Conservation (phyloP, 2,797 vertebrate genomes). For the Echiichthys vipera region DNA sequence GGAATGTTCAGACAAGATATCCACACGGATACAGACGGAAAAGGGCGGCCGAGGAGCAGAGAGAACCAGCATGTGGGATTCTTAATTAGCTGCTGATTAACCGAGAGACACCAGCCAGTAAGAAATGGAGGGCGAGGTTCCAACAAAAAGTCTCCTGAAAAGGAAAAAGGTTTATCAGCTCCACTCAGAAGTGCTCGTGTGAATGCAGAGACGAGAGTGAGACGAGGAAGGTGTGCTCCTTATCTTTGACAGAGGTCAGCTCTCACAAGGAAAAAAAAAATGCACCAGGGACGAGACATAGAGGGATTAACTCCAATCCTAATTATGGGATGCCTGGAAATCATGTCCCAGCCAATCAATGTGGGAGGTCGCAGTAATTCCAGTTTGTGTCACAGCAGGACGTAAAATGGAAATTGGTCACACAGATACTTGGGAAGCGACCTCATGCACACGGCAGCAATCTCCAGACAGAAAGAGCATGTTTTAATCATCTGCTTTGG, state of each 20-base stretch:
- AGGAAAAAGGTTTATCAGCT: conserved; percentile 72
- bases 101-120: conserved; percentile 46
- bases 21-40: conserved; percentile 8
- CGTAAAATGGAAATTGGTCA: conserved; percentile 68
- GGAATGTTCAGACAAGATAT: conserved; percentile 36
- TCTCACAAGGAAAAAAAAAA: conserved; percentile 63
- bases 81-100: conserved; percentile 65
- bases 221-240: conserved; percentile 73
- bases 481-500: conserved; percentile 65
- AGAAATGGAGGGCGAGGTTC: conserved; percentile 44
- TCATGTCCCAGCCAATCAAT: conserved; percentile 79
- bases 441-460: conserved; percentile 47
- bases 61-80: conserved; percentile 29
- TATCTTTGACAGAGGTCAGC: conserved; percentile 82
- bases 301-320: conserved; percentile 80
- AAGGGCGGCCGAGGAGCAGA: conserved; percentile 22
- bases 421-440: conserved; percentile 40
- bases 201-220: conserved; percentile 44
- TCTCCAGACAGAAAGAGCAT: conserved; percentile 53
- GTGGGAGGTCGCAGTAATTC: conserved; percentile 77
- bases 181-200: conserved; percentile 55
- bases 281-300: conserved; percentile 68
- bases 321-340: conserved; percentile 78
- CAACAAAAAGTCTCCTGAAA: conserved; percentile 68
- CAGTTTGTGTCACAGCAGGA: conserved; percentile 62